A percentile compares a stretch with the other conserved stretches of the same genome.
Evolutionary conservation across 2,113 vertebrate genomes (phyloP).

Genomic region (Pteronura brasiliensis): DNA sequence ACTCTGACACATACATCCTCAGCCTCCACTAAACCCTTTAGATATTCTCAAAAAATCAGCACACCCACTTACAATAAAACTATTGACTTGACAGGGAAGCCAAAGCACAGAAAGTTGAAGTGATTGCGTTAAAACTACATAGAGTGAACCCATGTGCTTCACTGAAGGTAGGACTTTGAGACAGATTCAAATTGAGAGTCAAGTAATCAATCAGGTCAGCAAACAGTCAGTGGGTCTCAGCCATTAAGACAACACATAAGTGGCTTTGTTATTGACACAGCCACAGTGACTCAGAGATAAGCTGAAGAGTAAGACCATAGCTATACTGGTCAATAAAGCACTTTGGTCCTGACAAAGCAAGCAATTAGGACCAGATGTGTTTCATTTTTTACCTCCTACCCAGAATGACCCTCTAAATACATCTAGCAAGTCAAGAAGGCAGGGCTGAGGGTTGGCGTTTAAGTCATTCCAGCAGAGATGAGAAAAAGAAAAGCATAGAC

Average conservation of each 20-base stretch:
- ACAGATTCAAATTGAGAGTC: conserved; percentile 8
- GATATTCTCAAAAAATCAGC: background rate
- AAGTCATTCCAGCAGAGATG: background rate
- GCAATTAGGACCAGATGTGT: conserved; percentile 44
- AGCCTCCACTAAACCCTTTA: background rate
- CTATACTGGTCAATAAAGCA: conserved; percentile 51
- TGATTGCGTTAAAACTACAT: background rate
- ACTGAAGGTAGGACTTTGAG: background rate
- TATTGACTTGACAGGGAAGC: background rate
- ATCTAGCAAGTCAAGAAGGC: conserved; percentile 17
- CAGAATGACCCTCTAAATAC: background rate
- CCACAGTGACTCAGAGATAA: conserved; percentile 41
- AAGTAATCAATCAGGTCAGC: conserved; percentile 56
- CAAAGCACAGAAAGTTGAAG: background rate
- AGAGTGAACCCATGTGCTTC: background rate
- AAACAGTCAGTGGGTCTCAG: background rate
- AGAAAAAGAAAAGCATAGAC: background rate
- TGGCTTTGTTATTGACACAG: conserved; percentile 37
- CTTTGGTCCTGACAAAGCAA: conserved; percentile 43
- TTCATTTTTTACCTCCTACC: conserved; percentile 52
- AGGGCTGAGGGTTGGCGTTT: background rate
- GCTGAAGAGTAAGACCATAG: background rate
- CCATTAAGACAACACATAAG: conserved; percentile 45
- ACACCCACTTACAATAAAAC: background rate
- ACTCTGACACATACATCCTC: background rate